Evolutionary conservation across 1,140 invertebrate genomes (phyloP).

Genomic region (Drosophila prosaltans): DNA sequence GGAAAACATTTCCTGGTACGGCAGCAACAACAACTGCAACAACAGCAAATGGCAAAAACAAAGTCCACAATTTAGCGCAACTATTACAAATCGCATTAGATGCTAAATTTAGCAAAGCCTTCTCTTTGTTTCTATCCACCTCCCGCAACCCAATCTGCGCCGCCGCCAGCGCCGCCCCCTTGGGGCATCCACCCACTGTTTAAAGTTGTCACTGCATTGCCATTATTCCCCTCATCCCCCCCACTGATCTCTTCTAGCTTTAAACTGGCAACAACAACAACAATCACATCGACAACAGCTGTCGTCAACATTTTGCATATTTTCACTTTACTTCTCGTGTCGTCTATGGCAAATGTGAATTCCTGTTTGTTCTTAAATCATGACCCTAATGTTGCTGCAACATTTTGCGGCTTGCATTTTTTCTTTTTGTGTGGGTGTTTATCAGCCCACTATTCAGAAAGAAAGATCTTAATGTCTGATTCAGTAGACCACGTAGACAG

Average conservation of each 20-base stretch:
- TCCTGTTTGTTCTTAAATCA: constrained; percentile 22
- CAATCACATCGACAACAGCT: constrained; percentile 33
- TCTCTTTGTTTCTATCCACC: constrained; percentile 1
- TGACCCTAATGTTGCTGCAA: constrained; percentile 65
- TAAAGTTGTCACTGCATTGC: no score
- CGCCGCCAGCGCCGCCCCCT: not conserved
- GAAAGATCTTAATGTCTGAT: constrained; percentile 46
- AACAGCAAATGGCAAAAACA: constrained; percentile 22
- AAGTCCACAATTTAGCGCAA: constrained; percentile 74
- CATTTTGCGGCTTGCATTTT: constrained; percentile 48
- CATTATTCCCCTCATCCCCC: not conserved
- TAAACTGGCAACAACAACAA: constrained; percentile 4
- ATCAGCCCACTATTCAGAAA: constrained; percentile 38
- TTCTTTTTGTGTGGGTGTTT: constrained; percentile 33
- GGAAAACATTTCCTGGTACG: constrained; percentile 76
- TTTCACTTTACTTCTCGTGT: constrained; percentile 31
- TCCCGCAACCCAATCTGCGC: no score
- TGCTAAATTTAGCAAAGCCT: constrained; percentile 69
- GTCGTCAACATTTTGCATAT: constrained; percentile 49
- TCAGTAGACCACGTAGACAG: constrained; percentile 1
- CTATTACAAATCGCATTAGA: constrained; percentile 80
- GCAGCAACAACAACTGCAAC: constrained; percentile 39
- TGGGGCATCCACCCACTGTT: no score
- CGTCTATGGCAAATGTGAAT: not conserved
- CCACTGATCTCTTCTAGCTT: not conserved